Percentiles rank a stretch among this genome's conserved stretches.
Conservation (phyloP, 2,888 invertebrate species). For the Poecilobothrus nobilitatus region DNA sequence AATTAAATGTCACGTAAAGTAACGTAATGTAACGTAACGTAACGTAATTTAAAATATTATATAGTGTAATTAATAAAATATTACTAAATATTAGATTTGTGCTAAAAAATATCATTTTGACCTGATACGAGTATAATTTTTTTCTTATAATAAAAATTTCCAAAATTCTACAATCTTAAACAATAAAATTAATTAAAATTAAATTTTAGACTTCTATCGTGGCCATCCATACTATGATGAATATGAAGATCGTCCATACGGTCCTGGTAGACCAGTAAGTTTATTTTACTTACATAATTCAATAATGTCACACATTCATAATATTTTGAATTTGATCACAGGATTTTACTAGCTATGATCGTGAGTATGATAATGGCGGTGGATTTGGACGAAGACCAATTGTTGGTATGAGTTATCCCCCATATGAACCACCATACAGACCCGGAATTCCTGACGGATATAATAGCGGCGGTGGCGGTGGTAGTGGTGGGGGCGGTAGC, state of each 20-base stretch:
- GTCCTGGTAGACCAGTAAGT: conserved; percentile 23
- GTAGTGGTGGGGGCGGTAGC: conserved; percentile 13
- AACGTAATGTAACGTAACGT: no score
- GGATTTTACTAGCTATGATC: conserved; percentile 34
- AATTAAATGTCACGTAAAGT: no score
- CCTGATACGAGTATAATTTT: no score
- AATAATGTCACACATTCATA: not conserved
- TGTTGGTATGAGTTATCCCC: conserved; percentile 31
- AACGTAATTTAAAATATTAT: no score
- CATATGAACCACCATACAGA: conserved; percentile 34
- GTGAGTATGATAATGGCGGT: conserved; percentile 33
- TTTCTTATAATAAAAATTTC: no score
- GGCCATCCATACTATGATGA: conserved; percentile 38
- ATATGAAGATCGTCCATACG: conserved; percentile 38
- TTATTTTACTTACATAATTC: not conserved
- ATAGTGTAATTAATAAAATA: no score
- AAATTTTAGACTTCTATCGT: not conserved
- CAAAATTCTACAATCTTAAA: no score
- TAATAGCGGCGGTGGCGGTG: conserved; percentile 25
- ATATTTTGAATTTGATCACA: conserved; percentile 8
- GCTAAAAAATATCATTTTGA: no score
- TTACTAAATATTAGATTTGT: no score
- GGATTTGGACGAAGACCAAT: conserved; percentile 29
- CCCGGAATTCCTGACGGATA: conserved; percentile 16
- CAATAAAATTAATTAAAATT: no score